Base-by-base conservation (phyloP, 2,797 vertebrate species). In the Sebastes umbrosus region DNA sequence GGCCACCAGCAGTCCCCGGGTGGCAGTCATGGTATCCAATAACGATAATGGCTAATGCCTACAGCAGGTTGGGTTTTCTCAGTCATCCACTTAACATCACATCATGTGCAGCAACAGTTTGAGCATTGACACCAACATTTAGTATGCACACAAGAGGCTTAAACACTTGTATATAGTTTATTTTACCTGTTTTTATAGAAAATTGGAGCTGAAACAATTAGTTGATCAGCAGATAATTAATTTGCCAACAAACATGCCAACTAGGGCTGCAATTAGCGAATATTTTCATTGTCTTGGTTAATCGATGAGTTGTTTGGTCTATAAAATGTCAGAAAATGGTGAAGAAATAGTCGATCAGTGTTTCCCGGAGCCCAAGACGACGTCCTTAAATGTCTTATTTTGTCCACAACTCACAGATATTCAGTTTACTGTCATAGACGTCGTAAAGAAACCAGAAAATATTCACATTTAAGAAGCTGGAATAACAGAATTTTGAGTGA, bases 1-100 rank as follows among this genome's bases (percentile, higher is more conserved):
- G 82, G 83, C 81, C 83, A 89, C 76, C 89, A 83, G 84, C 75
- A 72, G 39, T 36, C 78, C 25, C 57, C 11, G 20, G 39, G 55
- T 57, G 43, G 70, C 55, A 66, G 60, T 60, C 20, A 18, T 24
- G 54, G 74, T 82, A 80, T 89, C 77, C n/a, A 9, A 58, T 88
- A 69, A 73, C 36, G 4, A 58, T 74, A 62, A 82, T 69, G 72
- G 74, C 66, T 74, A 39, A 70, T 34, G 36, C 54, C 46, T 58
- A 64, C 77, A 70, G 50, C 25, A 11, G 69, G 50, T 34, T 64
- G 50, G 71, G 59, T 60, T 88, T 79, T 54, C 52, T 55, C 36
- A 20, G 22, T 68, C 29, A 27, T 34, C 63, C 63, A 71, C 64
- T 81, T 73, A 29, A 65, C 46, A 73, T 71, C 72, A 11, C 9